phyloP scores from a whole-genome alignment of 2,888 invertebrate species.

The Congeria kusceri region DNA sequence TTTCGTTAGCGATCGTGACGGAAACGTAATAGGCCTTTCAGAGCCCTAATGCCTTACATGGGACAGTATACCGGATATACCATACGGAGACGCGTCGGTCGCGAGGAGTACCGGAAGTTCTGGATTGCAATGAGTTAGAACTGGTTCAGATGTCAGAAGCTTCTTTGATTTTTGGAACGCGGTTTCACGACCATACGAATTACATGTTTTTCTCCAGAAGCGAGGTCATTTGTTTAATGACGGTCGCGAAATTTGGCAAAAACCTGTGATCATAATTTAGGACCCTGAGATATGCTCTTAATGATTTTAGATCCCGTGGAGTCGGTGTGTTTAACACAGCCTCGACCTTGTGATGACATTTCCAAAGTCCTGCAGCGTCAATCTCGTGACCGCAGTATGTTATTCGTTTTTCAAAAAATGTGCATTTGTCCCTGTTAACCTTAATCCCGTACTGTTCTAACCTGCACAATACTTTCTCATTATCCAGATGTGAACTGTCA shows the following conservation, averaged over 20 bases:
- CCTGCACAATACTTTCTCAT: conserved; percentile 3
- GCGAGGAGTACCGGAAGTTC: conserved; percentile 75
- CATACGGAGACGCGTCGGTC: conserved; percentile 82
- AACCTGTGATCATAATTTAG: conserved; percentile 26
- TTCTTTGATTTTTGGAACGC: conserved; percentile 58
- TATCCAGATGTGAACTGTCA: conserved; percentile 7
- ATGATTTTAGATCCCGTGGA: conserved; percentile 13
- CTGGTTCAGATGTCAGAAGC: conserved; percentile 55
- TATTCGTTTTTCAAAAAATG: conserved; percentile 16
- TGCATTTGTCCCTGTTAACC: conserved; percentile 10
- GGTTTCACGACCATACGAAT: conserved; percentile 16
- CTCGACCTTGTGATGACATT: conserved; percentile 19
- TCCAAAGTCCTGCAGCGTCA: conserved; percentile 12
- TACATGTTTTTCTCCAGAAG: conserved; percentile 19
- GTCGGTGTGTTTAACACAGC: conserved; percentile 21
- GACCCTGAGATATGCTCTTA: conserved; percentile 24
- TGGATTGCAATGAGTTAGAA: conserved; percentile 79
- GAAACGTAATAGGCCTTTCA: conserved; percentile 82
- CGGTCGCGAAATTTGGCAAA: conserved; percentile 20
- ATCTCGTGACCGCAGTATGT: conserved; percentile 41
- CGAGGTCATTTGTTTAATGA: conserved; percentile 16
- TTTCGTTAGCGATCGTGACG: not conserved
- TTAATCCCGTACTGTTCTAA: conserved; percentile 11
- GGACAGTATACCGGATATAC: conserved; percentile 40
- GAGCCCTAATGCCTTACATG: conserved; percentile 23